Conservation (phyloP, 2,797 vertebrate genomes). For the Pipistrellus pipistrellus region DNA sequence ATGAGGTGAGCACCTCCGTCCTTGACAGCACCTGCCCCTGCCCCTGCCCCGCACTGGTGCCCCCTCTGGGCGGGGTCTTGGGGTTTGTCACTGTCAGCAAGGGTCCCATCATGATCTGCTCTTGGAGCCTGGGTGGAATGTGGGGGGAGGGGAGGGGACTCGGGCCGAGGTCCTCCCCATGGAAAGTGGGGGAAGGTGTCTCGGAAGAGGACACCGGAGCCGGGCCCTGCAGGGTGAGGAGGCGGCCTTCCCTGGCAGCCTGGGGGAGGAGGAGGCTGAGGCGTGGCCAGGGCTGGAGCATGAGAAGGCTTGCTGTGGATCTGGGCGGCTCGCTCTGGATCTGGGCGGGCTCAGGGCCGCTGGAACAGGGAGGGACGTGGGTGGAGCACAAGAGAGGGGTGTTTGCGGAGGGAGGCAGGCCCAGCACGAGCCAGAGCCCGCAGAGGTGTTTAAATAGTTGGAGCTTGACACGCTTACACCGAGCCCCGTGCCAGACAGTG, state of each 20-base stretch:
- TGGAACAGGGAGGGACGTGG: not conserved
- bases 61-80: not conserved
- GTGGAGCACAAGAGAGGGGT: not conserved
- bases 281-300: not conserved
- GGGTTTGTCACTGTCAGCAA: not conserved
- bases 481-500: not conserved
- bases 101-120: not conserved
- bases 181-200: not conserved
- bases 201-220: slow-evolving; percentile 6
- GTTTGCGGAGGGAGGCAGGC: not conserved
- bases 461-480: not conserved
- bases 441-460: not conserved
- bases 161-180: not conserved
- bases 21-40: not conserved
- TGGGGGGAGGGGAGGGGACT: not conserved
- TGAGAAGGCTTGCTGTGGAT: not conserved
- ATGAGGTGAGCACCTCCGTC: slow-evolving; percentile 79
- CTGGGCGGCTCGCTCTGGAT: not conserved
- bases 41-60: not conserved
- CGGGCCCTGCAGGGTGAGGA: not conserved
- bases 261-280: not conserved
- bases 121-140: not conserved
- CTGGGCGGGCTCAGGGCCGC: not conserved
- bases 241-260: not conserved
- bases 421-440: not conserved